A percentile compares a stretch with the other conserved stretches of the same genome.
phyloP scores from a whole-genome alignment of 2,888 invertebrate species.

The Eilema depressum region DNA sequence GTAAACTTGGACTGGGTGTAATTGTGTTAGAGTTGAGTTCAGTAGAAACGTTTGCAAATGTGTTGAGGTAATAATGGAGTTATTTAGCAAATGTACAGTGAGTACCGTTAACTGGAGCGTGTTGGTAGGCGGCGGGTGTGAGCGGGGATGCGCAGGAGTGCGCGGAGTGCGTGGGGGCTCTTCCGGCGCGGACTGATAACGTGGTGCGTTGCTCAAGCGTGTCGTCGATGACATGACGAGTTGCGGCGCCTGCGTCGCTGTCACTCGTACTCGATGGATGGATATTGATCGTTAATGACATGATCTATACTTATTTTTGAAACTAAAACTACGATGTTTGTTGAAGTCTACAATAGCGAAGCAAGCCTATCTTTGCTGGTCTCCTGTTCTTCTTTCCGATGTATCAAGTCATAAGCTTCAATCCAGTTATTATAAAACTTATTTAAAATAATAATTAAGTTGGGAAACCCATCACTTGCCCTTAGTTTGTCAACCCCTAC shows the following conservation, averaged over 20 bases:
- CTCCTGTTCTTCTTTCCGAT: background rate
- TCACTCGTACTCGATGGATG: background rate
- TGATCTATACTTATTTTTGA: background rate
- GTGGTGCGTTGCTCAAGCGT: conserved; percentile 37
- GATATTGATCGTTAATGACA: background rate
- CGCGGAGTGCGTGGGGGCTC: conserved; percentile 31
- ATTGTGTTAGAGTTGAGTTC: conserved; percentile 12
- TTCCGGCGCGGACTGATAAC: conserved; percentile 51
- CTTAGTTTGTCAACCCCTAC: background rate
- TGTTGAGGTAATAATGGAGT: conserved; percentile 12
- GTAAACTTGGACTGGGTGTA: conserved; percentile 3
- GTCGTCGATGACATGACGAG: conserved; percentile 13
- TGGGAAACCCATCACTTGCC: background rate
- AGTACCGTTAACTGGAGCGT: conserved; percentile 26
- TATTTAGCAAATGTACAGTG: conserved; percentile 7
- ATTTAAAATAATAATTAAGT: background rate
- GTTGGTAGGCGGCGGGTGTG: conserved; percentile 4
- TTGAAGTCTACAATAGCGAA: background rate
- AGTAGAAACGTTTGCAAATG: conserved; percentile 11
- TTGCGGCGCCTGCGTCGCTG: background rate
- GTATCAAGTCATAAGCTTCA: too few relatives aligned
- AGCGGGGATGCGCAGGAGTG: conserved; percentile 10
- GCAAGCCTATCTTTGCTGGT: background rate
- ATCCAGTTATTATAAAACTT: background rate
- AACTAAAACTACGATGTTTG: background rate